Base-by-base conservation (phyloP, 2,888 invertebrate species). In the Stenodera caucasica region DNA sequence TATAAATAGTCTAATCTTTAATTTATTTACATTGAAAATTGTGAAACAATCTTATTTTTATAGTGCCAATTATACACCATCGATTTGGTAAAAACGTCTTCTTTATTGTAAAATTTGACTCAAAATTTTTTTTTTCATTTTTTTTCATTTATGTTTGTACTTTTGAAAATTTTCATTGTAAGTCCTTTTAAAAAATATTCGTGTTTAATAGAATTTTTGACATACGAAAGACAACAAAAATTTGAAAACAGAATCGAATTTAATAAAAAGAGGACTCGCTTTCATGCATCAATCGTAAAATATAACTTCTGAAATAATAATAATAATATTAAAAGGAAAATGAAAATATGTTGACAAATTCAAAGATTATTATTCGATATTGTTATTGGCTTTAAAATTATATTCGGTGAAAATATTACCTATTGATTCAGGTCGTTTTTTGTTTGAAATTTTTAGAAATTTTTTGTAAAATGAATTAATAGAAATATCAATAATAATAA, bases 1-100 rank as follows among this genome's bases (percentile, higher is more conserved):
- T n/a, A n/a, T n/a, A n/a, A n/a, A n/a, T n/a, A n/a, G n/a, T n/a
- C n/a, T 63, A 11, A 15, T 55, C 54, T 55, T 59, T 57, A 63
- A n/a, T 60, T 60, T 63, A 60, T 63, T 60, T 49, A 23, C 21
- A 55, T 53, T n/a, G n/a, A n/a, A n/a, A n/a, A n/a, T n/a, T n/a
- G 21, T 30, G 18, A 58, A 58, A 45, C n/a, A 11, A 26, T 61
- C 55, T 58, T 59, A 58, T 63, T 59, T 63, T 63, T 56, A 49
- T 60, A 57, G 63, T 63, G 59, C 60, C 63, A 63, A 61, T 51
- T 32, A 53, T n/a, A 5, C 4, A 7, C 4, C 40, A 7, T 14
- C 15, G 14, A 14, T 40, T 40, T 40, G 23, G 35, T 53, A 53
- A 21, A 35, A 35, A 32, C 26, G 15, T 35, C 53, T 33, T 53